Base-by-base conservation (phyloP, 2,797 vertebrate genomes). In the Tachyglossus aculeatus region DNA sequence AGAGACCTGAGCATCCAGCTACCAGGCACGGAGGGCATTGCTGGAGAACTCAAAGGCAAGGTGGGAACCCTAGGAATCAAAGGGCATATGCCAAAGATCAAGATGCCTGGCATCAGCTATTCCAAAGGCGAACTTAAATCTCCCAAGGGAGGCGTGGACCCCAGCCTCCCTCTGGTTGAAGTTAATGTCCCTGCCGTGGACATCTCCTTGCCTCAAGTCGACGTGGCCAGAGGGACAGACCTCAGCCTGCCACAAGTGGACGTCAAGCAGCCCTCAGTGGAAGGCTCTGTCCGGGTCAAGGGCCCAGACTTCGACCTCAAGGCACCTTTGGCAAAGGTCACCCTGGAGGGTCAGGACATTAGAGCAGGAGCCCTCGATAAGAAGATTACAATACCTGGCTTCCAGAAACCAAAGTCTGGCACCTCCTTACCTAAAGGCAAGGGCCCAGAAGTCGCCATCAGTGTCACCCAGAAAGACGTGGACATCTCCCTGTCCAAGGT, bases 361-460 rank as follows among this genome's bases (percentile, higher is more conserved):
- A 1, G 15, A 33, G 0, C 0, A 31, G 5, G 73, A 67, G 47
- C 71, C 85, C 47, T n/a, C n/a, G n/a, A n/a, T n/a, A 80, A 78
- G 14, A 89, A 85, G 69, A 83, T 91, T 61, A 90, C 85, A 72
- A 84, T 77, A 71, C 78, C 88, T 22, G 90, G 85, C 78, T 81
- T 91, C 64, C 90, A 89, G 73, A 75, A 90, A 47, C 89, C 88
- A 0, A 86, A 85, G 10, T 86, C 92, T 24, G 85, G 69, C 0
- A 58, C 71, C 73, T 87, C 84, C n/a, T n/a, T n/a, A n/a, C n/a
- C 10, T 72, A 81, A 2, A 74, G 85, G 45, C 91, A 88, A 48
- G 71, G 84, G 60, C 19, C 66, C 24, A 74, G 41, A n/a, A n/a
- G 13, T 1, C 7, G 38, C 0, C 1, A 3, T 54, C 2, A n/a